Conservation (phyloP, 2,113 vertebrate genomes). For the Notarius lentiginosus region DNA sequence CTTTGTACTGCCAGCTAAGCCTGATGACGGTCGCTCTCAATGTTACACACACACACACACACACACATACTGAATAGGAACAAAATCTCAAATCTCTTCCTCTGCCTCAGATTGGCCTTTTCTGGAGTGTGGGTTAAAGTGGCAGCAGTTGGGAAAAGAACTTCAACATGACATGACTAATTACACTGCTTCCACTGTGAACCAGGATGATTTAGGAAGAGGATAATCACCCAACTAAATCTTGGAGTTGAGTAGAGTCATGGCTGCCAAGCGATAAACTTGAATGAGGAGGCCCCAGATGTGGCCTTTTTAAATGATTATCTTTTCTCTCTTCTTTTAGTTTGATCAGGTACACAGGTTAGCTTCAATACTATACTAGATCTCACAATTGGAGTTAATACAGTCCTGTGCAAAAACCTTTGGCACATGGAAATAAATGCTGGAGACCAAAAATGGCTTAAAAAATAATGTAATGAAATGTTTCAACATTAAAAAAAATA, state of each 20-base stretch:
- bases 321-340: not conserved
- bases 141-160: slow-evolving; percentile 5
- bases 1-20: slow-evolving; percentile 40
- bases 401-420: too few species aligned
- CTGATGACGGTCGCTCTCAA: slow-evolving; percentile 22
- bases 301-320: slow-evolving; percentile 4
- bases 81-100: slow-evolving; percentile 6
- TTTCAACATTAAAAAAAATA: too few species aligned
- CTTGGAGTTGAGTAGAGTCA: slow-evolving; percentile 1
- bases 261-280: slow-evolving; percentile 1
- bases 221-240: slow-evolving; percentile 16
- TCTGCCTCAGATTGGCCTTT: slow-evolving; percentile 16
- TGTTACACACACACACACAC: slow-evolving; percentile 7
- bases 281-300: not conserved
- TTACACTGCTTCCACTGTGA: slow-evolving; percentile 14
- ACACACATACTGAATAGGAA: not conserved
- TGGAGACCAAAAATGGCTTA: too few species aligned
- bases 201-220: slow-evolving; percentile 16
- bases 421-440: too few species aligned
- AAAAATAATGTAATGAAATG: too few species aligned
- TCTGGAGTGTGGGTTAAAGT: slow-evolving; percentile 31
- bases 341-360: not conserved
- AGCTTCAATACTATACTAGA: not conserved
- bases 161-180: slow-evolving; percentile 23
- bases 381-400: not conserved